Evolutionary conservation across 1,140 invertebrate species (phyloP), one percentile per base, ranked within the genome.

Genomic region (Polypedilum pembai): DNA sequence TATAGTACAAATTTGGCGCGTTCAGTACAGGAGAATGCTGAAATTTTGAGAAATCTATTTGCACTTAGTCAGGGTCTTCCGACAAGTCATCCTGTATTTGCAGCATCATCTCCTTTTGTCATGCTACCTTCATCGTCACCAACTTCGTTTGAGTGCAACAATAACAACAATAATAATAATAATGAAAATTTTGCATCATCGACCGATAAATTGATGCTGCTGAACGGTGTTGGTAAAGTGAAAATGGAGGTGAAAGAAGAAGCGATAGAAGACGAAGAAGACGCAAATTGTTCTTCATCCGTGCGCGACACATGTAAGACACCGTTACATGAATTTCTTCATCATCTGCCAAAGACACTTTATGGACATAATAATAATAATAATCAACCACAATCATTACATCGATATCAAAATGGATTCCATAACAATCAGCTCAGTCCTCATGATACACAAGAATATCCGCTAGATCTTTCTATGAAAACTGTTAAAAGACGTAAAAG

Each of bases 401-500:
- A 56, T 76, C 5, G 78, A 81, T 65, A 77, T 77, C 40, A 73
- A 79, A 17, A 75, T 79, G 73, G 78, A 77, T 75, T 79, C 79
- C 17, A 80, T 78, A 5, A 73, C 79, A 33, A 80, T 82, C 40
- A 80, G 77, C 73, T 80, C 81, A 45, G 75, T 80, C n/a, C 20
- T 73, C 74, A 83, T 75, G 79, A 82, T 66, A 84, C 86, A 40
- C 93, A 95, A 80, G 94, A 96, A 74, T 92, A 87, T 12, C 94
- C 94, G 0, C 81, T 96, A 21, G 94, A 96, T 82, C 83, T 96
- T 3, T 94, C 92, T 1, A 86, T 94, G 81, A 92, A 91, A 77
- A 85, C 85, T 41, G 76, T 82, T 0, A 78, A 78, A 75, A 75
- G 40, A 10, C 72, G 40, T 10, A 73, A 33, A 33, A 33, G 18